Base-by-base conservation (phyloP, 35 echinoderm and acorn worm genomes). In the Hemicentrotus pulcherrimus region DNA sequence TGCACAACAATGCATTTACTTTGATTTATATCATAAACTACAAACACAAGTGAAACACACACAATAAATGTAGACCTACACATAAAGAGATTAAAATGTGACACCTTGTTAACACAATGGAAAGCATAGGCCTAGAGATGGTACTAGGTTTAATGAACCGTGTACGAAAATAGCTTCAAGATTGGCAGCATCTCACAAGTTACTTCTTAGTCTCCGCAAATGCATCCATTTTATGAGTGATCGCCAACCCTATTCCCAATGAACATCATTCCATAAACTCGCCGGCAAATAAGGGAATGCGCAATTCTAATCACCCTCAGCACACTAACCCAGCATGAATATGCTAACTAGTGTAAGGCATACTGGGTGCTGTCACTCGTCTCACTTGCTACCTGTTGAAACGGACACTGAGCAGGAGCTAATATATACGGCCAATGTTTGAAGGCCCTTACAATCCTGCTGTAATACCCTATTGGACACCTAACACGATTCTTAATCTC, bases 401-500 rank as follows among this genome's bases (percentile, higher is more conserved):
- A 48, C 48, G 18, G 48, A 93, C 91, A 93, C 91, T 93, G 91
- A 93, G 32, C 91, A 24, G 32, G 91, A 31, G 46, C 91, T 24
- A 93, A 93, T 93, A 58, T 93, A 93, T 31, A 93, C 47, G 91
- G 91, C 91, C 91, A 30, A 14, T 58, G 47, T 93, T 93, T 93
- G 91, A 93, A 55, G 91, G 48, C 47, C 48, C 48, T 47, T 9
- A 13, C 31, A 48, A 55, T 30, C 91, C 91, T 13, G 47, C 91
- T n/a, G 13, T 93, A 48, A 55, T 55, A 93, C 91, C 48, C 48
- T n/a, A 58, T 47, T 58, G 91, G 91, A 50, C 91, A 93, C 47
- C n/a, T 47, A 31, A 93, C 46, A 50, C 91, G 48, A 10, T 93
- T 47, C 91, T 47, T 47, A 93, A 93, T 93, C 91, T 47, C 48